Percentiles rank a stretch among this genome's conserved stretches.
Evolutionary conservation across 2,888 invertebrate species (phyloP).

Genomic region (Cephonodes hylas): DNA sequence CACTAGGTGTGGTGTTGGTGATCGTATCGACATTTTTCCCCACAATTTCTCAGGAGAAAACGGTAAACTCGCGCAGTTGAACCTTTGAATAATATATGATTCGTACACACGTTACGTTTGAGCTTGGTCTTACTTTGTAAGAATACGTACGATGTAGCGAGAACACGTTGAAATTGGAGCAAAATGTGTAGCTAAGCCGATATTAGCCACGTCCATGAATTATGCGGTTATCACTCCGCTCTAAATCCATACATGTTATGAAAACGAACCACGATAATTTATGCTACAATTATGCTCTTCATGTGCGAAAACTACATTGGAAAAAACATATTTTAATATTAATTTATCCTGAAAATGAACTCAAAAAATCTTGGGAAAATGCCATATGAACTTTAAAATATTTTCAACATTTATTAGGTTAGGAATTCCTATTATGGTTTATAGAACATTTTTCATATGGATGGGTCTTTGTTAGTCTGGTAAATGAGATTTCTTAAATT

Average conservation of each 20-base stretch:
- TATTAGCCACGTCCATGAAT: background rate
- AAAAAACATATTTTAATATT: background rate
- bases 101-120: background rate
- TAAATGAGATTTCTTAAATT: conserved; percentile 7
- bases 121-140: background rate
- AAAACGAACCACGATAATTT: background rate
- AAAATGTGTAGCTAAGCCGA: background rate
- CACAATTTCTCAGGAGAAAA: conserved; percentile 8
- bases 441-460: background rate
- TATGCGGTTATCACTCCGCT: conserved; percentile 6
- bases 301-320: background rate
- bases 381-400: background rate
- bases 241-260: conserved; percentile 4
- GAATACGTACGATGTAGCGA: background rate
- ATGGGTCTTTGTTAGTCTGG: background rate
- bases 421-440: background rate
- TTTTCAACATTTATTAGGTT: background rate
- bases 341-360: background rate
- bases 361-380: background rate
- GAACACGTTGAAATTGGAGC: background rate
- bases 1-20: background rate
- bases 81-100: conserved; percentile 6
- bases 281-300: background rate
- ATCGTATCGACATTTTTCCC: background rate
- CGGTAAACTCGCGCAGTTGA: background rate